phyloP scores from a whole-genome alignment of 2,113 vertebrate genomes.

The Microcebus ravelobensis region DNA sequence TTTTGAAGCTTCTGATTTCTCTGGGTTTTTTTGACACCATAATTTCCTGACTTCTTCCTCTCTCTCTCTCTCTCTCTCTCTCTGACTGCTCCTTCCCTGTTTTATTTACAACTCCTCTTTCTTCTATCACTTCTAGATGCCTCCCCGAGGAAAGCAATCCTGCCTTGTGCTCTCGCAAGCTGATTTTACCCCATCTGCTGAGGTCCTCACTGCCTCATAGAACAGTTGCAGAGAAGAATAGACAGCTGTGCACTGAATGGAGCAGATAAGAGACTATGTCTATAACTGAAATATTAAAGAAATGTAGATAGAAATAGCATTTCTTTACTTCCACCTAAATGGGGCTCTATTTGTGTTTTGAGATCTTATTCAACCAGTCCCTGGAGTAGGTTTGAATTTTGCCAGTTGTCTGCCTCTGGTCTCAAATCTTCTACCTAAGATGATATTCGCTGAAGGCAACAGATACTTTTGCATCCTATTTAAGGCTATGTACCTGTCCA shows the following conservation, averaged over 20 bases:
- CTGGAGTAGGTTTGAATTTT: background rate
- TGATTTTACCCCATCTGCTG: background rate
- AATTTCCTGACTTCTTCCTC: background rate
- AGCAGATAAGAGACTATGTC: background rate
- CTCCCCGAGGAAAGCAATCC: background rate
- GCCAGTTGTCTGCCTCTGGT: background rate
- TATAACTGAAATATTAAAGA: background rate
- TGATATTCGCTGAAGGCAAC: background rate
- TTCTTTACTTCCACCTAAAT: background rate
- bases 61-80: background rate
- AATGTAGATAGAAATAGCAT: background rate
- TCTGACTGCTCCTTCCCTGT: background rate
- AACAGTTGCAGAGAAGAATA: background rate
- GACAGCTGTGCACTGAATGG: rapidly evolving
- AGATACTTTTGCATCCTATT: background rate
- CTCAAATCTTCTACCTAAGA: background rate
- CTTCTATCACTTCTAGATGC: background rate
- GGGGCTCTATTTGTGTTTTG: background rate
- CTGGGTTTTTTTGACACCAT: background rate
- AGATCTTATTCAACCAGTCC: rapidly evolving
- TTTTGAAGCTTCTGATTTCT: background rate
- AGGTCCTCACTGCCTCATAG: background rate
- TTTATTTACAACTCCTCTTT: background rate
- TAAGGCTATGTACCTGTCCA: rapidly evolving
- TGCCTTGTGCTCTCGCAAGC: background rate